Base-by-base conservation (phyloP, 2,797 vertebrate genomes). In the Lerista edwardsae region DNA sequence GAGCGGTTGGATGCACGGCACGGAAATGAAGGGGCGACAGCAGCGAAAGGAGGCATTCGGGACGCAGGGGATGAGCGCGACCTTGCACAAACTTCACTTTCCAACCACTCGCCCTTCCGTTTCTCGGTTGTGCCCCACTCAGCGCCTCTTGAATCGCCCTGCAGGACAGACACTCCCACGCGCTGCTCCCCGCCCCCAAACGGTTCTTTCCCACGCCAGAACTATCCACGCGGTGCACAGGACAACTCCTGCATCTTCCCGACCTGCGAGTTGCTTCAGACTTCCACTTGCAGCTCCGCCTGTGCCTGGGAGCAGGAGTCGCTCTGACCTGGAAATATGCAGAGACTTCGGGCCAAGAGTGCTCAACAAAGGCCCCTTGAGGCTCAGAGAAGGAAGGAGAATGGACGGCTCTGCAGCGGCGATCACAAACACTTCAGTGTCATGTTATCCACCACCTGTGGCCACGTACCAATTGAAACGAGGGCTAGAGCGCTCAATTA, bases 361-460 rank as follows among this genome's bases (percentile, higher is more conserved):
- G 12, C 3, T 29, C 75, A 39, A 25, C 31, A 23, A 21, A 23
- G 3, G 65, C 14, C 79, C 31, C 36, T 17, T 27, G 51, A 21
- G 29, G 17, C 39, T 1, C 34, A 3, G 47, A 5, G 23, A 29
- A 9, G 12, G 41, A 3, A 9, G 19, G 34, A 1, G 14, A 0
- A 15, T 31, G 4, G n/a, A 31, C 15, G 21, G 1, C 2, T 2
- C n/a, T 34, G 41, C 31, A 23, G 25, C 1, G 29, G 2, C 27
- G 23, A 1, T 11, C 1, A 55, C n/a, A 17, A 11, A 17, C 4
- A 51, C 21, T 15, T 27, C 80, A 7, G 17, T 21, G 55, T 36
- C 75, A 17, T 3, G 75, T 39, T 12, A 1, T 8, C 59, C 76
- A 6, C 25, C 27, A 29, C 12, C 17, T 64, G 25, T 7, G n/a